Percentiles rank a stretch among this genome's conserved stretches.
Evolutionary conservation across 2,888 invertebrate species (phyloP).

Genomic region (Gordius sp.): DNA sequence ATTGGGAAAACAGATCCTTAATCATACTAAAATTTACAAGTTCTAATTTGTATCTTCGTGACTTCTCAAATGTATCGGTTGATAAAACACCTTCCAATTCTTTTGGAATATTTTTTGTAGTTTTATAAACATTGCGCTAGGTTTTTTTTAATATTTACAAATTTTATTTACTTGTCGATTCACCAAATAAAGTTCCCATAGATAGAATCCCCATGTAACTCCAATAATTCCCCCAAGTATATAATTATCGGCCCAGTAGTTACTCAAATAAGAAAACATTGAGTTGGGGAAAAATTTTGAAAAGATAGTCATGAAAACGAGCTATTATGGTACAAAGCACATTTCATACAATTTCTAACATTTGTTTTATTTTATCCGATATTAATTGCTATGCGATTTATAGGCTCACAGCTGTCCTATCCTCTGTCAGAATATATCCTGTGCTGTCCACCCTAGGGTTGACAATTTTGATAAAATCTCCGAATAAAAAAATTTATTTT

Average conservation of each 20-base stretch:
- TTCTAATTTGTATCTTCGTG: slow-evolving; percentile 9
- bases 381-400: too few species aligned
- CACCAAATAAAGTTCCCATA: slow-evolving; percentile 4
- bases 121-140: slow-evolving; percentile 8
- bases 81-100: slow-evolving; percentile 7
- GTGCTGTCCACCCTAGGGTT: too few species aligned
- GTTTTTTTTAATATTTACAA: neutral
- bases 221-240: slow-evolving; percentile 7
- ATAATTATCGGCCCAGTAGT: slow-evolving; percentile 9
- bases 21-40: neutral
- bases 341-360: too few species aligned
- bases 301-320: neutral
- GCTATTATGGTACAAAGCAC: too few species aligned
- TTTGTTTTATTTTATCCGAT: too few species aligned
- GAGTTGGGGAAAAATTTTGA: neutral
- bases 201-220: neutral
- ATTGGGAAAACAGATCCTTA: neutral
- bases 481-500: too few species aligned
- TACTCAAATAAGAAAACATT: neutral
- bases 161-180: slow-evolving; percentile 3
- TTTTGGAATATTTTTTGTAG: slow-evolving; percentile 3
- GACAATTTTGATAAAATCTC: too few species aligned
- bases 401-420: too few species aligned
- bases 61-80: slow-evolving; percentile 8
- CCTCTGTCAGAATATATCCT: too few species aligned